Evolutionary conservation across 2,888 invertebrate genomes (phyloP).

Genomic region (Brachyptera risi): DNA sequence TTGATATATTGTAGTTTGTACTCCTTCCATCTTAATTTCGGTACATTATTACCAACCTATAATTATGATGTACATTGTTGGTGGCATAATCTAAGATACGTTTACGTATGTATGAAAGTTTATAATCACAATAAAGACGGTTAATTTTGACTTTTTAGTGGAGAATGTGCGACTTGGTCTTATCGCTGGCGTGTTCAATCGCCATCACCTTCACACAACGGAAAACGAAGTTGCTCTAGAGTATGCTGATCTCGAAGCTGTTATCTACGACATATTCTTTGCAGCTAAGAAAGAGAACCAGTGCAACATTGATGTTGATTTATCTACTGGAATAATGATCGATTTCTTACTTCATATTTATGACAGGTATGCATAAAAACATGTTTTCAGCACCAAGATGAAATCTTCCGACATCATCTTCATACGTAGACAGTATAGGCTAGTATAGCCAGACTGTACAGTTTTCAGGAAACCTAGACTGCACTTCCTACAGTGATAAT

Average conservation of each 20-base stretch:
- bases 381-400: too few species aligned
- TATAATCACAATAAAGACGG: neutral
- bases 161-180: slow-evolving; percentile 52
- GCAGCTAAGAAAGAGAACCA: slow-evolving; percentile 64
- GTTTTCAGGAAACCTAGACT: neutral
- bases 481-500: too few species aligned
- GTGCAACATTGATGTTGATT: slow-evolving; percentile 57
- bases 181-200: slow-evolving; percentile 65
- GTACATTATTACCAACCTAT: too few species aligned
- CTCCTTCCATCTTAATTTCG: neutral
- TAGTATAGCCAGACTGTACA: slow-evolving; percentile 6
- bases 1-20: too few species aligned
- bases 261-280: slow-evolving; percentile 70
- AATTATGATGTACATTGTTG: too few species aligned
- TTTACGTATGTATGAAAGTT: neutral
- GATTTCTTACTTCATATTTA: slow-evolving; percentile 64
- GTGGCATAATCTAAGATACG: neutral
- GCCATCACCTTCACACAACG: slow-evolving; percentile 63
- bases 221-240: slow-evolving; percentile 64
- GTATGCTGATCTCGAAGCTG: slow-evolving; percentile 64
- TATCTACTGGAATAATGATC: slow-evolving; percentile 59
- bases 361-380: slow-evolving; percentile 54
- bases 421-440: too few species aligned
- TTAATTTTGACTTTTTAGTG: slow-evolving; percentile 43
- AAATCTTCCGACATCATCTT: too few species aligned